These are phyloP conservation scores for Petrolisthes manimaculis DNA, from an alignment of 2,888 invertebrate genomes.

Conservation along the genomic window DNA sequence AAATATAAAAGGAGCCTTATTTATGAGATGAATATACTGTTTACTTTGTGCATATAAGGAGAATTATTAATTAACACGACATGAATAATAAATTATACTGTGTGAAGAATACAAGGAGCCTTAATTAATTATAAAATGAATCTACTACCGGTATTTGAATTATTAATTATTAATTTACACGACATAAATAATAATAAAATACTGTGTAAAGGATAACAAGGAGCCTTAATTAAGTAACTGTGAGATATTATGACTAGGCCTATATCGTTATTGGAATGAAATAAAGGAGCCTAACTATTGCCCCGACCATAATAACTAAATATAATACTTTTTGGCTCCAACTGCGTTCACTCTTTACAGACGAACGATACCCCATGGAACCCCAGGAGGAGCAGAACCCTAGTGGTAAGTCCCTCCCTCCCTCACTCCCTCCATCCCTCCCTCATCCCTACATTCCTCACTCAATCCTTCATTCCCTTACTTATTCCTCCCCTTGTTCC, in stretches of 20 bases:
- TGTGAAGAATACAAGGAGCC: too few species aligned
- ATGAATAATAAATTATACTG: too few species aligned
- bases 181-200: too few species aligned
- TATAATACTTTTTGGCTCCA: conserved; percentile 3
- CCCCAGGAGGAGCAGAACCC: conserved; percentile 35
- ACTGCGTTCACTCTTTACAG: conserved; percentile 51
- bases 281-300: background rate
- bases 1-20: too few species aligned
- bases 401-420: conserved; percentile 46
- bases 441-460: background rate
- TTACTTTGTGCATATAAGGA: too few species aligned
- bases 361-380: conserved; percentile 59
- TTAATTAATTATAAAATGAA: too few species aligned
- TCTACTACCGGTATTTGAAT: too few species aligned
- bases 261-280: background rate
- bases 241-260: background rate
- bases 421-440: background rate
- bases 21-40: too few species aligned
- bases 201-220: too few species aligned
- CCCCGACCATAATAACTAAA: background rate
- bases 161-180: too few species aligned
- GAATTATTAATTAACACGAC: too few species aligned
- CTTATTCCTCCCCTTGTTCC: background rate
- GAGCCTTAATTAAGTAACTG: too few species aligned
- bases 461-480: background rate